Conservation (phyloP, 1,140 invertebrate genomes). For the Drosophila eugracilis region DNA sequence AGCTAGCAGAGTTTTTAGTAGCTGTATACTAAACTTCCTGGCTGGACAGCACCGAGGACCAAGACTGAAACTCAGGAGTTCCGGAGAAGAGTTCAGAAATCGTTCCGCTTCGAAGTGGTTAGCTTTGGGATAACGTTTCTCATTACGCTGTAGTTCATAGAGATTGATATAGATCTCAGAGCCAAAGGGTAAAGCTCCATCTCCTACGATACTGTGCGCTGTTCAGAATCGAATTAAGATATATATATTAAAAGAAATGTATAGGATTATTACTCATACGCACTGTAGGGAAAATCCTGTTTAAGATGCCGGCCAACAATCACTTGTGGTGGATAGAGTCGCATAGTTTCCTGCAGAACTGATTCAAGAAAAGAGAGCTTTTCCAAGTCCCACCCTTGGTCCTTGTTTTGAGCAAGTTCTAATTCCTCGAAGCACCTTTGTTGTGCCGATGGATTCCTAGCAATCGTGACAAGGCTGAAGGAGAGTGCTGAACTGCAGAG, state of each 20-base stretch:
- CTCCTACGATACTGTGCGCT: constrained; percentile 55
- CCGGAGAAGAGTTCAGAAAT: constrained; percentile 29
- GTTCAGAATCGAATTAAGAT: neutral
- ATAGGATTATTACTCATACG: neutral
- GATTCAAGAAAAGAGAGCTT: constrained; percentile 46
- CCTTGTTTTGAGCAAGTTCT: neutral
- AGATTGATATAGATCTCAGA: constrained; percentile 64
- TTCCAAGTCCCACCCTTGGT: constrained; percentile 4
- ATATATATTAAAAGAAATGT: no score
- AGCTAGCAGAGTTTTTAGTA: constrained; percentile 45
- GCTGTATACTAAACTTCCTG: constrained; percentile 33
- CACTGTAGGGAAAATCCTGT: constrained; percentile 51
- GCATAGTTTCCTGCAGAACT: constrained; percentile 47
- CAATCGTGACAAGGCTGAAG: constrained; percentile 54
- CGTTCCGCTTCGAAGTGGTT: constrained; percentile 43
- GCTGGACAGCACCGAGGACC: constrained; percentile 66
- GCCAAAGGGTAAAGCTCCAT: constrained; percentile 45
- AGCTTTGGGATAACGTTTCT: constrained; percentile 9
- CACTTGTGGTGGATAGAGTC: constrained; percentile 64
- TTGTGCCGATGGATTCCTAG: constrained; percentile 62
- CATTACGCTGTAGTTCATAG: constrained; percentile 57
- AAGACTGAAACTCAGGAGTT: constrained; percentile 54
- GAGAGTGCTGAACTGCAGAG: constrained; percentile 54
- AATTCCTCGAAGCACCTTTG: constrained; percentile 52
- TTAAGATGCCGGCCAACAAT: constrained; percentile 47